Percentiles rank a stretch among this genome's conserved stretches.
Evolutionary conservation across 1,140 invertebrate genomes (phyloP).

Genomic region (Himalopsyche phryganea): DNA sequence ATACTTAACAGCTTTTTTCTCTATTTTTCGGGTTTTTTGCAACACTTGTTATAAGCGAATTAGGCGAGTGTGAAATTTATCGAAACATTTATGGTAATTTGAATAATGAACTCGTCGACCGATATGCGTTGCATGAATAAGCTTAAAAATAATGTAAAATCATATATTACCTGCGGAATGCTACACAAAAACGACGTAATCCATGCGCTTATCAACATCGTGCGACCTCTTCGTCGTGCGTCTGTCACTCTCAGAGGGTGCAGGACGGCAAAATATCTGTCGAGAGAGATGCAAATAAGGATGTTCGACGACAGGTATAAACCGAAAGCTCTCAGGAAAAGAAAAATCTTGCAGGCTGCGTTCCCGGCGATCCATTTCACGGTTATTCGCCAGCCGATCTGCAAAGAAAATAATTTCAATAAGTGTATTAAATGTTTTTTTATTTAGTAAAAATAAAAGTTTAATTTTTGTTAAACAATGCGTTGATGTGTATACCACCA

Average conservation of each 20-base stretch:
- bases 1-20: too few species aligned
- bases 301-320: slow-evolving; percentile 80
- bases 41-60: too few species aligned
- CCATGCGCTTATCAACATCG: slow-evolving; percentile 74
- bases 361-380: slow-evolving; percentile 78
- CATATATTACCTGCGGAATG: slow-evolving; percentile 78
- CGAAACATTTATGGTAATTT: too few species aligned
- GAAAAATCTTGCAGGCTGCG: slow-evolving; percentile 67
- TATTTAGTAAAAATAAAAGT: too few species aligned
- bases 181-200: slow-evolving; percentile 64
- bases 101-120: too few species aligned
- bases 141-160: too few species aligned
- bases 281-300: slow-evolving; percentile 74
- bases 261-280: slow-evolving; percentile 69
- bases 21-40: too few species aligned
- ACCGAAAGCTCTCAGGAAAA: slow-evolving; percentile 73
- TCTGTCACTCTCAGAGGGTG: slow-evolving; percentile 68
- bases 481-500: too few species aligned
- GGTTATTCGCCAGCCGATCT: slow-evolving; percentile 73
- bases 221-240: slow-evolving; percentile 64
- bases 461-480: too few species aligned
- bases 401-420: slow-evolving; percentile 40
- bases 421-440: too few species aligned
- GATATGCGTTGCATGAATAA: too few species aligned
- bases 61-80: too few species aligned